Base-by-base conservation (phyloP, 2,113 vertebrate genomes). In the Coracopsis vasa region DNA sequence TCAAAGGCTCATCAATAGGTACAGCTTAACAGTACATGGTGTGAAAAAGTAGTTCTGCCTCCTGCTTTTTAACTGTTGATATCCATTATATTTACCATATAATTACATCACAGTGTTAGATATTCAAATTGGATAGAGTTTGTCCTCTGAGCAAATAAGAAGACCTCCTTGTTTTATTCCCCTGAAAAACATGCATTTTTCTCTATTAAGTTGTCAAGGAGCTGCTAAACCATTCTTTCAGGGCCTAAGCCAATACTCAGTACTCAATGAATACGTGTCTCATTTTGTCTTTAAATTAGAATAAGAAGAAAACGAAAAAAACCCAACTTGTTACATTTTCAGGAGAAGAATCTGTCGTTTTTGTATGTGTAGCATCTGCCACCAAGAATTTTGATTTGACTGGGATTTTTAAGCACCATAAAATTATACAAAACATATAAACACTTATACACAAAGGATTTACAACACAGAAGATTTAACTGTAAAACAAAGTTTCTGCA, bases 261-360 rank as follows among this genome's bases (percentile, higher is more conserved):
- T 54, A 11, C 4, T 80, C 13, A 86, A 35, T 28, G 86, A 53
- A 80, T 50, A n/a, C 0, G 0, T 1, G 1, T 44, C 15, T 61
- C 4, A 21, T 51, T 92, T 91, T 89, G 25, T 48, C 23, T 75
- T 91, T 74, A 64, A 74, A 60, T 71, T 78, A 28, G 25, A 24
- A 42, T 50, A 47, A 86, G 25, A 33, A 67, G 47, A 45, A n/a
- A 58, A 31, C 0, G 20, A 64, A 51, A 45, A 28, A 53, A 31
- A 0, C 5, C n/a, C n/a, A n/a, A 11, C 6, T 28, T 51, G 3
- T 29, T 74, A 11, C 6, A 2, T n/a, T 53, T 79, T 85, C 6
- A 66, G 41, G 15, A 31, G 20, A 78, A 78, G 21, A 11, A 50
- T n/a, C 12, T 45, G 23, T 50, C 5, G 10, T 39, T 35, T 67